Evolutionary conservation across 2,113 vertebrate species (phyloP), one percentile per base, ranked within the genome.

Genomic region (Scortum barcoo): DNA sequence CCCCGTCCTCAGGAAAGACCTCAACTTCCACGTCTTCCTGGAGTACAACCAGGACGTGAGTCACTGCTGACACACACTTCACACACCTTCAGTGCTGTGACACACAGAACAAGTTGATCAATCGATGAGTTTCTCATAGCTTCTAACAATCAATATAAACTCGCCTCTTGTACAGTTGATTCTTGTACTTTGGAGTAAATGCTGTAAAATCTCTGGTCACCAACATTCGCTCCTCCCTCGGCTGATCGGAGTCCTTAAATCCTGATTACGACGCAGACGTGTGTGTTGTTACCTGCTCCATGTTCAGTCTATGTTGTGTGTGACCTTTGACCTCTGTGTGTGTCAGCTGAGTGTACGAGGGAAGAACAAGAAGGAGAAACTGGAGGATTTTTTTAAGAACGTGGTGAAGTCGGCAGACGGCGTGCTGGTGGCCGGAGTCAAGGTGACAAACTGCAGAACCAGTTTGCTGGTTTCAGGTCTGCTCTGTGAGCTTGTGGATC

Each of bases 31-130:
- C 81, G 97, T 99, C 65, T 99, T 99, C 94, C 95, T 99, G 95
- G 98, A 99, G 92, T 99, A 99, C 96, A 98, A 99, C 95, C 98
- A 99, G 93, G 98, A 99, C 86, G 97, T 99, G 90, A 98, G 98
- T 97, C 5, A 36, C 62, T 20, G 9, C 38, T 65, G 62, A 70
- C 22, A 17, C 46, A 60, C 16, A 13, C 44, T 16, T 46, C 44
- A 46, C 3, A 16, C 13, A 13, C 42, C 13, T 44, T 44, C 42
- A 4, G 42, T 16, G 13, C 14, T n/a, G n/a, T n/a, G n/a, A n/a
- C n/a, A n/a, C n/a, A n/a, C n/a, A n/a, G n/a, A n/a, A n/a, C n/a
- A n/a, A n/a, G n/a, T n/a, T n/a, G 33, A 36, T 36, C 33, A 36
- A 36, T 36, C 3, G 3, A 36, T 36, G 3, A 6, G 33, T 36